Evolutionary conservation across 1,140 invertebrate species (phyloP), one percentile per base, ranked within the genome.

Genomic region (Drosophila auraria): DNA sequence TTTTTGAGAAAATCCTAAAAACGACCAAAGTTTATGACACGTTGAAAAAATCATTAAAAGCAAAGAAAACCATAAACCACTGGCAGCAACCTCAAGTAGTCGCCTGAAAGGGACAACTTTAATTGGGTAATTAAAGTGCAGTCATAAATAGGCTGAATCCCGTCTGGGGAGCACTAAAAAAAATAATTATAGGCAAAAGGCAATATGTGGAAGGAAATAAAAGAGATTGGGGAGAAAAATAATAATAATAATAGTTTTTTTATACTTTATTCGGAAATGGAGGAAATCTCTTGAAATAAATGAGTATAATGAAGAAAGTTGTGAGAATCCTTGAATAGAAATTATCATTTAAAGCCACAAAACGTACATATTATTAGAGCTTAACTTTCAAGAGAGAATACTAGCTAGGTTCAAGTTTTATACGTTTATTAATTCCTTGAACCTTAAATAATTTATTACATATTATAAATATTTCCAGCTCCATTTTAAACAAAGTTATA

Each of bases 101-200:
- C 20, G n/a, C 8, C 42, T 15, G 12, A 77, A 59, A 63, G 51
- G 64, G 53, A 54, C 25, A 9, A 66, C 68, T 80, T 80, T 89
- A 87, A 87, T 87, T 83, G 84, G 83, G 54, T 78, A 87, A 87
- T 89, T 66, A 87, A 87, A 78, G 53, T 60, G 20, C 5, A 45
- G 44, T 40, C 74, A 82, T 75, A 68, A 82, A 82, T 71, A 71
- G 20, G 64, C 50, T 36, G 65, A 36, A 64, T 57, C 7, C 36
- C 47, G 23, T 44, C 54, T 54, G 42, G 66, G 71, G 64, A 83
- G 54, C 73, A 86, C 73, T 86, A 56, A 58, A 59, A 73, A 71
- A 64, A 75, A 56, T 77, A 75, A 80, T 69, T 57, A 73, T 65
- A 62, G 11, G 9, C 2, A 47, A 63, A 68, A 7, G 0, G 5